Evolutionary conservation across 1,140 invertebrate species (phyloP).

Genomic region (Lasaia peninsularis): DNA sequence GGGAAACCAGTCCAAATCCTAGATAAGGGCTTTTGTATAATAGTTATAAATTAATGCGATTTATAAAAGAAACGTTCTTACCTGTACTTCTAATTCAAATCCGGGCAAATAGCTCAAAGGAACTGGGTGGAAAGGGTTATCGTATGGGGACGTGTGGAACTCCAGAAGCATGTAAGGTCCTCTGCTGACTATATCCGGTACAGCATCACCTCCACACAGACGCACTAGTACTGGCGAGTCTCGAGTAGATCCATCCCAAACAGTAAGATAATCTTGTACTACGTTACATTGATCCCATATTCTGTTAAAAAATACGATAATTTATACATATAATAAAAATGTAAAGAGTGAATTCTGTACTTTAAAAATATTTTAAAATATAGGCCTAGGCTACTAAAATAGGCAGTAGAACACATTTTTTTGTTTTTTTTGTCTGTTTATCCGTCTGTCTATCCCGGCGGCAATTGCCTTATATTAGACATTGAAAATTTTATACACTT

Average conservation of each 20-base stretch:
- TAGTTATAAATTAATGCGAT: too few relatives aligned
- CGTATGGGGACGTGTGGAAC: conserved; percentile 89
- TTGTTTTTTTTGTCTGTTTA: too few relatives aligned
- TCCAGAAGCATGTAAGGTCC: conserved; percentile 87
- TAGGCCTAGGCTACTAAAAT: too few relatives aligned
- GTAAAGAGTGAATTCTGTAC: too few relatives aligned
- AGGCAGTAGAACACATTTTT: too few relatives aligned
- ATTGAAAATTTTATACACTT: too few relatives aligned
- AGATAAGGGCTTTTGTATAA: too few relatives aligned
- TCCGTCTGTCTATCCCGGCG: too few relatives aligned
- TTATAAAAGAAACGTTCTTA: conserved; percentile 48
- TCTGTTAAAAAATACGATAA: conserved; percentile 61
- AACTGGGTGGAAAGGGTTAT: conserved; percentile 88
- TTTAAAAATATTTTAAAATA: too few relatives aligned
- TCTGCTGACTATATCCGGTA: conserved; percentile 88
- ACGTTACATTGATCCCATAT: conserved; percentile 90
- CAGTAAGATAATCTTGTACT: conserved; percentile 88
- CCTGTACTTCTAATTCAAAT: conserved; percentile 89
- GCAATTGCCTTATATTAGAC: too few relatives aligned
- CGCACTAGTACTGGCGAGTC: conserved; percentile 85
- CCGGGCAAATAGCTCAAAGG: conserved; percentile 87
- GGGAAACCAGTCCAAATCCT: too few relatives aligned
- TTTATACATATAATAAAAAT: too few relatives aligned
- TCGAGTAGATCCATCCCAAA: conserved; percentile 87
- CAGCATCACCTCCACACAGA: conserved; percentile 89